phyloP scores from a whole-genome alignment of 2,797 vertebrate genomes.

The Pseudochirops cupreus region DNA sequence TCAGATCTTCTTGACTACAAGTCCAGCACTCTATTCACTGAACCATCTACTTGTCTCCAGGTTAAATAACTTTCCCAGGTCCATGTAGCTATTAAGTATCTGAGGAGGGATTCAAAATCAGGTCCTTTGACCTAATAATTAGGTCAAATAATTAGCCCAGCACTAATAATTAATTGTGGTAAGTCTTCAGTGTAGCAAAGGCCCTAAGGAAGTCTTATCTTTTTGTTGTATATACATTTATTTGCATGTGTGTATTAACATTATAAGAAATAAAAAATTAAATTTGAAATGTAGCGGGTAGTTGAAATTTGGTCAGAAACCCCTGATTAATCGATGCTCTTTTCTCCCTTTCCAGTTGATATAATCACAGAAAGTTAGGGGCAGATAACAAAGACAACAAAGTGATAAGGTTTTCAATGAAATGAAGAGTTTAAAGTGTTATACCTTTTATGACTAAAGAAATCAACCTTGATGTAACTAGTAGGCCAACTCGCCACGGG shows the following conservation, averaged over 20 bases:
- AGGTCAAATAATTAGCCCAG: neutral
- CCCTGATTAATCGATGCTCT: neutral
- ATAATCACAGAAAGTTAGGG: no score
- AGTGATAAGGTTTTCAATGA: neutral
- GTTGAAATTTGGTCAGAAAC: neutral
- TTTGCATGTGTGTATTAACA: neutral
- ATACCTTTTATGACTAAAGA: neutral
- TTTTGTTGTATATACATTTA: neutral
- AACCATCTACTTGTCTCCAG: neutral
- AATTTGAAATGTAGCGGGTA: neutral
- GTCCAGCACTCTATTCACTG: neutral
- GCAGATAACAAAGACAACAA: neutral
- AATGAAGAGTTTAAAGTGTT: neutral
- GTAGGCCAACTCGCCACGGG: neutral
- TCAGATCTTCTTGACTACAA: neutral
- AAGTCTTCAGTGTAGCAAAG: no score
- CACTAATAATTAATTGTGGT: neutral
- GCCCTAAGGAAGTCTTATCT: no score
- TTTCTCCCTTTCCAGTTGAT: neutral
- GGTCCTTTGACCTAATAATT: neutral
- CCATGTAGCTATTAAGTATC: neutral
- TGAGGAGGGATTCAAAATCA: neutral
- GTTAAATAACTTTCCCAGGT: neutral
- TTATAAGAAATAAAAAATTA: no score
- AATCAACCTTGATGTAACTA: neutral